These are phyloP conservation scores for Dasyurus viverrinus DNA, from an alignment of 2,113 vertebrate species.

Conservation along the genomic window DNA sequence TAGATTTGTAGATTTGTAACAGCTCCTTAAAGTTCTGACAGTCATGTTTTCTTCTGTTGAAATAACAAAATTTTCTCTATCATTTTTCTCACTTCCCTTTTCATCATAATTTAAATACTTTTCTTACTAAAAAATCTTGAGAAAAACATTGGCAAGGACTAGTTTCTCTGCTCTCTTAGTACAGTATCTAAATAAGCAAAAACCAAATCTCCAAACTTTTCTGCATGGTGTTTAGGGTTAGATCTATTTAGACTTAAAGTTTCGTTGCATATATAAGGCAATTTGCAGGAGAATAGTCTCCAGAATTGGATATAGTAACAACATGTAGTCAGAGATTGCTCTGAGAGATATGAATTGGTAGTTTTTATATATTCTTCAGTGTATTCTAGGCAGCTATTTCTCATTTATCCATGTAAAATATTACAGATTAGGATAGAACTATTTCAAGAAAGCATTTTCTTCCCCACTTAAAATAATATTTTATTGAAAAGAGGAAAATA, in stretches of 20 bases:
- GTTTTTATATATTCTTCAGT: background rate
- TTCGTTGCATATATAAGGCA: background rate
- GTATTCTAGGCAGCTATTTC: background rate
- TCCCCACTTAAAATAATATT: too few relatives aligned
- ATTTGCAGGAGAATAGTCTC: background rate
- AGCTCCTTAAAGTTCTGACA: background rate
- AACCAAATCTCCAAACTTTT: background rate
- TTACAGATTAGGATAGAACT: background rate
- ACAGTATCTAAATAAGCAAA: background rate
- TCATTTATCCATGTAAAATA: background rate
- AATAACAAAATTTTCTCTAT: background rate
- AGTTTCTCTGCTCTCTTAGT: background rate
- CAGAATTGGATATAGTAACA: background rate
- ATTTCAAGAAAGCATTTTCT: background rate
- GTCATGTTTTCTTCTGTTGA: background rate
- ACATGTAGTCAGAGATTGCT: background rate
- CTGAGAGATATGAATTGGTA: background rate
- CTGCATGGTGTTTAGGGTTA: background rate
- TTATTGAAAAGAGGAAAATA: too few relatives aligned
- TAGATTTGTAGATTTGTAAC: too few relatives aligned
- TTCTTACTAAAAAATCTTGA: background rate
- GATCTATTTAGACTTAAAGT: background rate
- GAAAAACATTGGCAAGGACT: background rate
- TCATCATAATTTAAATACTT: background rate
- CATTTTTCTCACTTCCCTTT: background rate